Percentiles rank a stretch among this genome's conserved stretches.
Evolutionary conservation across 1,140 invertebrate species (phyloP).

Genomic region (Pseudoatta argentina): DNA sequence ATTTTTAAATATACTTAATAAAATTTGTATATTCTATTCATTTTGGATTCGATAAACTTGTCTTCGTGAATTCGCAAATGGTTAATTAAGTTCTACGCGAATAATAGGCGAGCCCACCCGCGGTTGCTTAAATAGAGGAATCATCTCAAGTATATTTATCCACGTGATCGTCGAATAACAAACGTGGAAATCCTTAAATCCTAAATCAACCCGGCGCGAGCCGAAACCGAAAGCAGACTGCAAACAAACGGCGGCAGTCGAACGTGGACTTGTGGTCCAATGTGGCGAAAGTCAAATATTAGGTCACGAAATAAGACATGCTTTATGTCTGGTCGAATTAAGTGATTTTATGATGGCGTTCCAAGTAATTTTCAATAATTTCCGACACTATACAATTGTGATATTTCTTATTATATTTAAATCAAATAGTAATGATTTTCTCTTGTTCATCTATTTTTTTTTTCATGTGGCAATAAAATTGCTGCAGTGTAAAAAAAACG

Average conservation of each 20-base stretch:
- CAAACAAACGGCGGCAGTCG: constrained; percentile 80
- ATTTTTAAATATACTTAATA: neutral
- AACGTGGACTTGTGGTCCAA: constrained; percentile 65
- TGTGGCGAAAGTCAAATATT: constrained; percentile 84
- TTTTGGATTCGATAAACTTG: neutral
- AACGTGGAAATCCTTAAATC: constrained; percentile 84
- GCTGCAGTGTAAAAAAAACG: neutral
- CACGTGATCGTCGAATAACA: constrained; percentile 83
- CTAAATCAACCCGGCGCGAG: constrained; percentile 84
- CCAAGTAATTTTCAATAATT: constrained; percentile 31
- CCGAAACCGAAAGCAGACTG: constrained; percentile 75
- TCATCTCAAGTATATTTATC: constrained; percentile 82
- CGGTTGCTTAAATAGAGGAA: constrained; percentile 75
- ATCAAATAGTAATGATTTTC: constrained; percentile 2
- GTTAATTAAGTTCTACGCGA: neutral
- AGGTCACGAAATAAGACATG: constrained; percentile 80
- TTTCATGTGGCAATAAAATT: constrained; percentile 4
- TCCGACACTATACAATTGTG: neutral
- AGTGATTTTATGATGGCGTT: constrained; percentile 65
- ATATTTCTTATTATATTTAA: neutral
- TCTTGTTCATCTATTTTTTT: neutral
- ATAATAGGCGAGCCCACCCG: constrained; percentile 67
- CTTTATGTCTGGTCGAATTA: constrained; percentile 70
- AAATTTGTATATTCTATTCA: constrained; percentile 11
- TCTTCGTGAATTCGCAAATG: neutral